Evolutionary conservation across 2,888 invertebrate species (phyloP).

Genomic region (Aleiodes leptofemur): DNA sequence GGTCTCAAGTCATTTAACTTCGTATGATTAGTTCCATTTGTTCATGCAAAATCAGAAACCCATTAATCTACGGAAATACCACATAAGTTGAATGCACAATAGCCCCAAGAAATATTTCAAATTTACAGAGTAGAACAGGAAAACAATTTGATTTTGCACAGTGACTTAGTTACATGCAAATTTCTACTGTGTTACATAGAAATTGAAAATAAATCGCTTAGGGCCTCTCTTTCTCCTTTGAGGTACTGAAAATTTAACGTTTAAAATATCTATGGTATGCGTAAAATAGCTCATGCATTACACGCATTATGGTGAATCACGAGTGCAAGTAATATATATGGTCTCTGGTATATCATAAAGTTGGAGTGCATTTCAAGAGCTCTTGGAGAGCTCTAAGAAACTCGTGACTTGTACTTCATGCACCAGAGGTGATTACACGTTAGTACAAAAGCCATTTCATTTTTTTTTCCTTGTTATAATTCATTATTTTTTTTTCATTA

Average conservation of each 20-base stretch:
- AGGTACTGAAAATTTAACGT: background rate
- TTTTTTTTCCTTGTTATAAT: background rate
- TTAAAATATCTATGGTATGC: constrained; percentile 18
- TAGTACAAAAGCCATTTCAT: constrained; percentile 1
- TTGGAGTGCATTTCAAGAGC: constrained; percentile 23
- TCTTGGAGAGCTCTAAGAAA: constrained; percentile 1
- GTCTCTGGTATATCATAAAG: constrained; percentile 16
- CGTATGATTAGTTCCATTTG: background rate
- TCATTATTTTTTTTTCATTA: background rate
- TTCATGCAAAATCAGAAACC: constrained; percentile 19
- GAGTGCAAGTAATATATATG: constrained; percentile 24
- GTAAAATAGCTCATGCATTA: constrained; percentile 33
- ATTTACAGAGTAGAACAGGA: constrained; percentile 24
- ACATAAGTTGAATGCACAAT: constrained; percentile 1
- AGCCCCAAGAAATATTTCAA: background rate
- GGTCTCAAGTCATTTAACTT: too few species aligned
- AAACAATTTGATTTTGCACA: constrained; percentile 10
- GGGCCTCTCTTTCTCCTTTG: too few species aligned
- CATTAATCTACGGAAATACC: constrained; percentile 4
- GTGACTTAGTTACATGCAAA: constrained; percentile 15
- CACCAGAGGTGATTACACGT: constrained; percentile 12
- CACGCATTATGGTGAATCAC: constrained; percentile 17
- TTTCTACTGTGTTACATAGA: background rate
- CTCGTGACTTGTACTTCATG: constrained; percentile 23
- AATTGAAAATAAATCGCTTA: background rate